These are phyloP conservation scores for Scylla paramamosain DNA, from an alignment of 1,140 invertebrate species.

Conservation along the genomic window DNA sequence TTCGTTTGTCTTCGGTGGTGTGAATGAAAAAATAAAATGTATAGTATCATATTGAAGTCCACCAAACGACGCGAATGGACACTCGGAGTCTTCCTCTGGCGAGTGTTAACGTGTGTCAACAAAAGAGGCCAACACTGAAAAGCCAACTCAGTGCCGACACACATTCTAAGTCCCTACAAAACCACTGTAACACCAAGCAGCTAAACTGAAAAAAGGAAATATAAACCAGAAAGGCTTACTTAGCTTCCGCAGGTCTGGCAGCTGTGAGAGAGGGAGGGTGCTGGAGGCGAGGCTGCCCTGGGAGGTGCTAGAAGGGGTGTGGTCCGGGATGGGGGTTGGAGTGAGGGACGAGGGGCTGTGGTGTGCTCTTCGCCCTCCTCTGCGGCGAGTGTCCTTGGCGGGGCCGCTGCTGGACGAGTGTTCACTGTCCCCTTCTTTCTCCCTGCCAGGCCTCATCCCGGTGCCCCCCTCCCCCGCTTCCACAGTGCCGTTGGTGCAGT, in stretches of 20 bases:
- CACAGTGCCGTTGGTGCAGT: slow-evolving; percentile 39
- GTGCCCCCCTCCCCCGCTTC: slow-evolving; percentile 18
- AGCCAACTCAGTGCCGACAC: too few species aligned
- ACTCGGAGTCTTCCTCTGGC: too few species aligned
- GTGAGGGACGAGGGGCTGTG: neutral
- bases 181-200: too few species aligned
- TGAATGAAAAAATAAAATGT: too few species aligned
- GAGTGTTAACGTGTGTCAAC: too few species aligned
- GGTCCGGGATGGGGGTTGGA: neutral
- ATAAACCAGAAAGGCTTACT: neutral
- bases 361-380: neutral
- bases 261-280: slow-evolving; percentile 64
- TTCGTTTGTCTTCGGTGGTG: too few species aligned
- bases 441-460: neutral
- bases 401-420: slow-evolving; percentile 27
- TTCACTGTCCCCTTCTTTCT: slow-evolving; percentile 25
- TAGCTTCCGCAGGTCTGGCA: slow-evolving; percentile 65
- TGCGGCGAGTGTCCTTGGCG: neutral
- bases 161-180: too few species aligned
- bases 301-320: slow-evolving; percentile 3
- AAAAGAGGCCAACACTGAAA: too few species aligned
- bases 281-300: neutral
- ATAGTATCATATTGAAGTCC: too few species aligned
- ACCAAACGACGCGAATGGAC: too few species aligned
- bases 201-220: too few species aligned